phyloP scores from a whole-genome alignment of 2,888 invertebrate genomes.

The Eristalis pertinax region DNA sequence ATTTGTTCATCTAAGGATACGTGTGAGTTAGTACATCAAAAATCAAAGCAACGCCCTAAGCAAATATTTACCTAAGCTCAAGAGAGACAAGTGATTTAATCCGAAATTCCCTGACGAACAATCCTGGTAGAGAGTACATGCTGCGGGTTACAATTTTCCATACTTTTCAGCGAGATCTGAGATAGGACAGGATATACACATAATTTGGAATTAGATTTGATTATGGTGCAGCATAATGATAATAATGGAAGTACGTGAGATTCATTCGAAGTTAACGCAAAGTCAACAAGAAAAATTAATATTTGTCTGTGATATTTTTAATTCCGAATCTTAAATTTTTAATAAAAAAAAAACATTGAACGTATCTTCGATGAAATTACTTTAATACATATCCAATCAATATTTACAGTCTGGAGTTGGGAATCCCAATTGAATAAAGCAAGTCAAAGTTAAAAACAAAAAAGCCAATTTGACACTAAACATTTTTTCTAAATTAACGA shows the following conservation, averaged over 20 bases:
- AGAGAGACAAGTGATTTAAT: constrained; percentile 60
- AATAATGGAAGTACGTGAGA: constrained; percentile 61
- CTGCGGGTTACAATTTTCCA: constrained; percentile 41
- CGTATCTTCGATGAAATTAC: too few relatives aligned
- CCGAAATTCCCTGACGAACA: constrained; percentile 43
- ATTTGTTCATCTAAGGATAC: constrained; percentile 45
- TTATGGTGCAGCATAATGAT: constrained; percentile 47
- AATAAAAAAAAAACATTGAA: too few relatives aligned
- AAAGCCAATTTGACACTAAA: too few relatives aligned
- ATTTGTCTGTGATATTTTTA: not conserved
- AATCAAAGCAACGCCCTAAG: constrained; percentile 63
- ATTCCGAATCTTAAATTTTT: too few relatives aligned
- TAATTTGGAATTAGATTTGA: constrained; percentile 66
- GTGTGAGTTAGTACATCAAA: constrained; percentile 35
- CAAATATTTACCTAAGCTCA: constrained; percentile 58
- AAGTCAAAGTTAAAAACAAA: too few relatives aligned
- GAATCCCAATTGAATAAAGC: too few relatives aligned
- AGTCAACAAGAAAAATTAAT: not conserved
- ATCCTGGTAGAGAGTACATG: constrained; percentile 34
- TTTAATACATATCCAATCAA: too few relatives aligned
- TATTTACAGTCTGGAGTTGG: too few relatives aligned
- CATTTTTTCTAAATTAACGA: too few relatives aligned
- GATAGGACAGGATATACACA: constrained; percentile 66
- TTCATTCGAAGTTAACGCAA: constrained; percentile 37
- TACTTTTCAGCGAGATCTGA: constrained; percentile 55